Evolutionary conservation across 2,113 vertebrate genomes (phyloP).

Genomic region (Xiphorhynchus elegans): DNA sequence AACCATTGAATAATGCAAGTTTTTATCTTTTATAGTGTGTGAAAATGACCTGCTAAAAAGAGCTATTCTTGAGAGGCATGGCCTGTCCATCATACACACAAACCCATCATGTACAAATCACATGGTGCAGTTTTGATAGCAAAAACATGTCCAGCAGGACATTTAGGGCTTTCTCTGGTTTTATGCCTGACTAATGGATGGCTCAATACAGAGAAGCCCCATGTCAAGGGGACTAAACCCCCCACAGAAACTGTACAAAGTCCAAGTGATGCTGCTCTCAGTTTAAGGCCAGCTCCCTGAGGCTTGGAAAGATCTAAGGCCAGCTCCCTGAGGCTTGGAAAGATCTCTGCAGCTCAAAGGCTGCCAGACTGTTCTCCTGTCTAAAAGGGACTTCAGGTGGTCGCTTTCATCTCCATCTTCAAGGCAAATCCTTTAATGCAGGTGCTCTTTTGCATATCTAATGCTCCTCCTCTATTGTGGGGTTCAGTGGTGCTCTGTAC

Average conservation of each 20-base stretch:
- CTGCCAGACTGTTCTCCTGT: background rate
- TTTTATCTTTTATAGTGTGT: background rate
- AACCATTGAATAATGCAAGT: background rate
- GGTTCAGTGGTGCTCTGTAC: background rate
- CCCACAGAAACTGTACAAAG: background rate
- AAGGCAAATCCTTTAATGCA: background rate
- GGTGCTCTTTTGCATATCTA: background rate
- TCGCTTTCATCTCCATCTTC: background rate
- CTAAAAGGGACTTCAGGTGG: background rate
- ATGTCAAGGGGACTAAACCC: background rate
- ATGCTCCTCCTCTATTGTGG: rapidly evolving
- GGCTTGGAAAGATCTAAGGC: too few relatives aligned
- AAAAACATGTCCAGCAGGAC: background rate
- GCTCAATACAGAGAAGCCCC: background rate
- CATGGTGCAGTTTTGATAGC: background rate
- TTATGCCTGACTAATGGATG: background rate
- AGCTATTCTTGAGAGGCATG: background rate
- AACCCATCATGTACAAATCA: background rate
- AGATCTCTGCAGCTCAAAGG: background rate
- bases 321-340: background rate
- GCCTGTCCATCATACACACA: background rate
- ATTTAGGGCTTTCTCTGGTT: background rate
- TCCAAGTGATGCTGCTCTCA: background rate
- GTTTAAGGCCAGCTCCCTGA: background rate
- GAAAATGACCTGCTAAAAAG: background rate